Evolutionary conservation across 2,113 vertebrate genomes (phyloP).

Genomic region (Amblyornis subalaris): DNA sequence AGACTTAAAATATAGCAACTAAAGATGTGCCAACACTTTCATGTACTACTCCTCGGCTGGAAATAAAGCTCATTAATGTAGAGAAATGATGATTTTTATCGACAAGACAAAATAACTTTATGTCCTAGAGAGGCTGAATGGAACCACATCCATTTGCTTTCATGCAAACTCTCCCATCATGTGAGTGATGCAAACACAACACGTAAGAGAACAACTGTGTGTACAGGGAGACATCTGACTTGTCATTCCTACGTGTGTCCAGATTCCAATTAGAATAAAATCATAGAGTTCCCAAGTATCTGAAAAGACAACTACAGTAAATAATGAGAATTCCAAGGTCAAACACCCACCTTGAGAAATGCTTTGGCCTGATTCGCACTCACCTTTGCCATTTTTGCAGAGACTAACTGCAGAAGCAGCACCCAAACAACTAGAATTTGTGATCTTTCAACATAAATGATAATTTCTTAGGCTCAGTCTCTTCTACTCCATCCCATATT

Average conservation of each 20-base stretch:
- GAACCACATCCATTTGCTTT: neutral
- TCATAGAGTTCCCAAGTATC: neutral
- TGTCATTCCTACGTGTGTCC: neutral
- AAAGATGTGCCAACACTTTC: neutral
- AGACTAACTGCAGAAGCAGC: neutral
- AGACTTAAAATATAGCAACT: neutral
- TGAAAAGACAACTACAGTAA: neutral
- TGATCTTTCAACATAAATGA: neutral
- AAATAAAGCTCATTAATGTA: neutral
- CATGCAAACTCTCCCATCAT: neutral
- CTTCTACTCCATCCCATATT: neutral
- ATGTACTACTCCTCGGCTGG: neutral
- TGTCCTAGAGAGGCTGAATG: neutral
- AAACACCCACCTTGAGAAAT: neutral
- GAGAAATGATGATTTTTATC: neutral
- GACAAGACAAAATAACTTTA: neutral
- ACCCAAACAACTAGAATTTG: neutral
- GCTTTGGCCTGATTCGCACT: neutral
- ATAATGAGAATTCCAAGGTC: neutral
- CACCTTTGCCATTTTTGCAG: neutral
- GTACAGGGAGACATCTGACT: neutral
- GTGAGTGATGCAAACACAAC: neutral
- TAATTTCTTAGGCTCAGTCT: neutral
- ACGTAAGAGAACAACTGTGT: accelerated
- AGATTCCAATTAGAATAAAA: neutral